phyloP scores from a whole-genome alignment of 2,113 vertebrate species.

The Cyphomyrus plagiostoma region DNA sequence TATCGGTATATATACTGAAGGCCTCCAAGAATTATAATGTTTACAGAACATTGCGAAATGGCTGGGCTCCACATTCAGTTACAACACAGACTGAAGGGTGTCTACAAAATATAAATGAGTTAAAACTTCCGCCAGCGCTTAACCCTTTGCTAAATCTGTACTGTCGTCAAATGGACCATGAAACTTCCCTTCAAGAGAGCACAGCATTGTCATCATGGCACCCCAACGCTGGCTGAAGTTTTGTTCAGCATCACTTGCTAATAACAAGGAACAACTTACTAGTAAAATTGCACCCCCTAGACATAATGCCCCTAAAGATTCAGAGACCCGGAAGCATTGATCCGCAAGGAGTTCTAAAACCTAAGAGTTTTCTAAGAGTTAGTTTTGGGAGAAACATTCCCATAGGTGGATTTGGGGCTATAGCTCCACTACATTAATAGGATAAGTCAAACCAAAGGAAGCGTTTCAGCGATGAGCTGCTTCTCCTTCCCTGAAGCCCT shows the following conservation, averaged over 20 bases:
- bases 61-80: background rate
- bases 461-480: background rate
- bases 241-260: background rate
- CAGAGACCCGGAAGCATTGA: background rate
- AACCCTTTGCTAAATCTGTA: background rate
- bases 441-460: slow-evolving; percentile 8
- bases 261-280: background rate
- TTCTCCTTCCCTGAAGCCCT: background rate
- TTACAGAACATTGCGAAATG: background rate
- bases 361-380: background rate
- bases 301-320: background rate
- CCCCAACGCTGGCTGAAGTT: background rate
- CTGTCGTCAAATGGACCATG: background rate
- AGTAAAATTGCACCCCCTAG: background rate
- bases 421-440: slow-evolving; percentile 15
- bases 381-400: slow-evolving; percentile 4
- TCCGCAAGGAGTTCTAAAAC: slow-evolving; percentile 7
- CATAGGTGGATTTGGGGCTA: slow-evolving; percentile 6
- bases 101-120: background rate
- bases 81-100: background rate
- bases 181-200: background rate
- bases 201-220: background rate
- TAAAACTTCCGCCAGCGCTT: background rate
- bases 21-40: background rate
- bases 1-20: background rate